Base-by-base conservation (phyloP, 2,888 invertebrate genomes). In the Ectobius pallidus region DNA sequence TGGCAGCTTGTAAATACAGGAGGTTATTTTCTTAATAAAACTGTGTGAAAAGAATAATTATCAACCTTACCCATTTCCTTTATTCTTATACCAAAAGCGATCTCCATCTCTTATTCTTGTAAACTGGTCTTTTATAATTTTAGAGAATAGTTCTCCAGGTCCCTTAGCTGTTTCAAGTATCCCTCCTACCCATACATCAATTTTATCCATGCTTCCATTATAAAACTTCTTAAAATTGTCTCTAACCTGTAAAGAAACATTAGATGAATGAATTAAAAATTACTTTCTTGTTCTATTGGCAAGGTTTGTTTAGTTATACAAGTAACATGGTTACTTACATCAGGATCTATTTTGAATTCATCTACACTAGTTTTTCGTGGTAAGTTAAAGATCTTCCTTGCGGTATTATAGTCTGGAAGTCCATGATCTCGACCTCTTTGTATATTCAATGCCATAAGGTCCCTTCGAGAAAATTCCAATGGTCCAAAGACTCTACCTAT, bases 401-500 rank as follows among this genome's bases (percentile, higher is more conserved):
- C 88, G 0, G 86, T 84, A 79, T 89, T 88, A 79, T 87, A 90
- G 81, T 89, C 88, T 0, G 89, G 88, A 27, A 88, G 79, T 18
- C 87, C 87, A 78, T 87, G 87, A 78, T 88, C 87, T 69, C 88
- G 80, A 0, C 81, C 86, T 73, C 88, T 80, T 79, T 87, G 87
- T 68, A 88, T 86, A 78, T 88, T 88, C 16, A 88, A 75, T 3
- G 88, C 87, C 86, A 88, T 87, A 73, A 88, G 81, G 79, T 88
- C 87, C 55, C 87, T 81, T 69, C 87, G 79, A 1, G 87, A 86
- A 78, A 88, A 87, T 79, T 88, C 87, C 67, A 88, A 78, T 0
- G 87, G 86, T 0, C 88, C 88, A 79, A 87, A 87, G 18, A 88
- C 86, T 73, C 82, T 82, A 3, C 78, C 78, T 78, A n/a, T n/a